Percentiles rank a stretch among this genome's conserved stretches.
Conservation (phyloP, 1,140 invertebrate genomes). For the Radopholus similis region DNA sequence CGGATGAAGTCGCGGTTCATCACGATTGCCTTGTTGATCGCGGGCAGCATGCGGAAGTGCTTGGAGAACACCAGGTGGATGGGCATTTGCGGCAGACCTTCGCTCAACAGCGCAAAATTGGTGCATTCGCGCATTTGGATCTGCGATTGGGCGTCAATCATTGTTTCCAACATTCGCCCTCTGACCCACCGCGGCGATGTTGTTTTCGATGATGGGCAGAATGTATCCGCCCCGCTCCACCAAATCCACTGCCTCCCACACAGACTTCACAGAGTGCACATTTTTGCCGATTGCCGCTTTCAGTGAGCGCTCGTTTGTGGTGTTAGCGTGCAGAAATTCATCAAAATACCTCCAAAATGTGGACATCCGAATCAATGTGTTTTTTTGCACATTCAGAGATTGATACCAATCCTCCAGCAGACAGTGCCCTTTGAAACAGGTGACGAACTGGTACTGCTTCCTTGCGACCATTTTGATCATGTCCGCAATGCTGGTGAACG, state of each 20-base stretch:
- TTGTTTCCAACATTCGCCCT: too few species aligned
- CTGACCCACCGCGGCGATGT: conserved; percentile 18
- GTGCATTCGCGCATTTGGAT: conserved; percentile 16
- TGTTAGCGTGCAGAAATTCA: conserved; percentile 22
- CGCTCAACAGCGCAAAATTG: conserved; percentile 29
- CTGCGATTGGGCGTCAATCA: background rate
- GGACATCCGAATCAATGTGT: too few species aligned
- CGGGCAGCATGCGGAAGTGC: background rate
- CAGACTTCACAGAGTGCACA: conserved; percentile 20
- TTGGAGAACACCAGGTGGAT: conserved; percentile 32
- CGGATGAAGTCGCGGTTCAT: conserved; percentile 40
- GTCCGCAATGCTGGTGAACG: conserved; percentile 29
- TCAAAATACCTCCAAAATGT: conserved; percentile 39
- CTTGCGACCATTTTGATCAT: conserved; percentile 28
- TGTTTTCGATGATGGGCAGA: conserved; percentile 36
- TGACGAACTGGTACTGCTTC: conserved; percentile 32
- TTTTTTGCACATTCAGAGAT: too few species aligned
- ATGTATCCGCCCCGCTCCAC: conserved; percentile 29
- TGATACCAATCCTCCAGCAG: background rate
- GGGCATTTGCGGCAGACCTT: conserved; percentile 34
- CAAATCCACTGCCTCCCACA: conserved; percentile 25
- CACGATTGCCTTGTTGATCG: conserved; percentile 31
- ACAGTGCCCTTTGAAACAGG: conserved; percentile 38
- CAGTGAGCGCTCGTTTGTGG: conserved; percentile 22
- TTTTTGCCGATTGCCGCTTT: conserved; percentile 28